phyloP scores from a whole-genome alignment of 1,140 invertebrate species.

The Drosophila sucinea region DNA sequence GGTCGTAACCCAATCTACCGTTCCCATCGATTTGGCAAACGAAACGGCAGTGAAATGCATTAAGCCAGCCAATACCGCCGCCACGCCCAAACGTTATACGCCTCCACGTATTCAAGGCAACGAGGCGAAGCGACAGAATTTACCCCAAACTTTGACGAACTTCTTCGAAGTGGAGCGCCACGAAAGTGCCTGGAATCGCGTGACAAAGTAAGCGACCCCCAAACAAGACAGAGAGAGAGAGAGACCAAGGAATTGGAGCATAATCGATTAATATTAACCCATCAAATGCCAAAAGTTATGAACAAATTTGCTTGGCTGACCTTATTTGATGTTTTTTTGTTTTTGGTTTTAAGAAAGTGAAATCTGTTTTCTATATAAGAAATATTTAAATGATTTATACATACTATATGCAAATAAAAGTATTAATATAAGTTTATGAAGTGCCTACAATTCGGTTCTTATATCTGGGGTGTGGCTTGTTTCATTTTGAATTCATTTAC shows the following conservation, averaged over 20 bases:
- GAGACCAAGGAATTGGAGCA: slow-evolving; percentile 7
- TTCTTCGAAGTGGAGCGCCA: slow-evolving; percentile 64
- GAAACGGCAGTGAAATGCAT: slow-evolving; percentile 27
- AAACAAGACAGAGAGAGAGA: slow-evolving; percentile 23
- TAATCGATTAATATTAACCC: slow-evolving; percentile 67
- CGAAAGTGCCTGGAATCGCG: slow-evolving; percentile 69
- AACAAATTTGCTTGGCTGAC: slow-evolving; percentile 48
- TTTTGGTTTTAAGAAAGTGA: not conserved
- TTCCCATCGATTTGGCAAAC: slow-evolving; percentile 1
- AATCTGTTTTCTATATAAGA: not conserved
- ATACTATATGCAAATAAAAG: not conserved
- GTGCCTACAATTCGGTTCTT: not conserved
- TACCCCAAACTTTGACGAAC: slow-evolving; percentile 58
- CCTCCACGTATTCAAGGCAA: slow-evolving; percentile 58
- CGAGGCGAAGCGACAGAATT: slow-evolving; percentile 56
- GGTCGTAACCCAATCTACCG: slow-evolving; percentile 20
- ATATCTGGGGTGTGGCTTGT: not conserved
- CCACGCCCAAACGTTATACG: slow-evolving; percentile 48
- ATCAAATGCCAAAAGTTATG: slow-evolving; percentile 47
- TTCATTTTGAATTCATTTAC: not conserved
- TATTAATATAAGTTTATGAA: not conserved
- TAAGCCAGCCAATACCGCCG: slow-evolving; percentile 13
- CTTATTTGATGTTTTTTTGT: slow-evolving; percentile 2
- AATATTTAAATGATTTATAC: not conserved
- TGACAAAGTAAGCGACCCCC: slow-evolving; percentile 47